A percentile compares a stretch with the other conserved stretches of the same genome.
Conservation (phyloP, 2,797 vertebrate species). For the Triplophysa yarkandensis region DNA sequence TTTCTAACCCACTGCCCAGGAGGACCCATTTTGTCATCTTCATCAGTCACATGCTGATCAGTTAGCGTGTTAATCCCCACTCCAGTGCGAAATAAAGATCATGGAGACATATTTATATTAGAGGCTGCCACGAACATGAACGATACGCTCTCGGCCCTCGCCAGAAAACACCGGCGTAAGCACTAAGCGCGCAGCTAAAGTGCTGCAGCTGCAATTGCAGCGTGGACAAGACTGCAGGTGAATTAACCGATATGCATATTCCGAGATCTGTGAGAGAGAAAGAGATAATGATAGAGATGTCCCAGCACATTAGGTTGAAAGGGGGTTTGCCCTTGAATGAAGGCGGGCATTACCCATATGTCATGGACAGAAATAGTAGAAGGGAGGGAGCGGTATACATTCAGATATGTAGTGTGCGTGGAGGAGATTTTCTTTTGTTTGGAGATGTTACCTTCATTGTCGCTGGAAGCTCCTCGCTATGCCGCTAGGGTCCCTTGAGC, state of each 20-base stretch:
- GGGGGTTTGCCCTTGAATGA: slow-evolving; percentile 35
- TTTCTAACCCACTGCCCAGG: slow-evolving; percentile 61
- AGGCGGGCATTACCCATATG: slow-evolving; percentile 46
- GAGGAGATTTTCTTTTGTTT: background rate
- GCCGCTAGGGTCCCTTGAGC: slow-evolving; percentile 32
- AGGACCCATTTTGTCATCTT: slow-evolving; percentile 57
- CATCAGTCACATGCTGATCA: slow-evolving; percentile 60
- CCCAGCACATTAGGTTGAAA: slow-evolving; percentile 46
- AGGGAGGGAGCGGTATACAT: slow-evolving; percentile 44
- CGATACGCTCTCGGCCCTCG: slow-evolving; percentile 40
- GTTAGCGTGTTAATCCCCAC: slow-evolving; percentile 5
- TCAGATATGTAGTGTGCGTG: background rate
- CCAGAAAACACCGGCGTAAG: slow-evolving; percentile 69
- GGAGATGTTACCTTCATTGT: slow-evolving; percentile 16
- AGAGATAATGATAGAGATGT: slow-evolving; percentile 44
- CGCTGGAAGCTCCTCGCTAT: slow-evolving; percentile 23
- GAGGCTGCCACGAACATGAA: slow-evolving; percentile 62
- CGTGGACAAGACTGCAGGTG: slow-evolving; percentile 75
- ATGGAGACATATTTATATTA: slow-evolving; percentile 56
- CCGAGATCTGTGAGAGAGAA: slow-evolving; percentile 64
- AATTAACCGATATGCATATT: slow-evolving; percentile 80
- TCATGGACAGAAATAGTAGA: slow-evolving; percentile 16
- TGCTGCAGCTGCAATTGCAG: slow-evolving; percentile 80
- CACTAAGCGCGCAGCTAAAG: slow-evolving; percentile 76
- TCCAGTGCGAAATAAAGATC: background rate